A percentile compares a stretch with the other conserved stretches of the same genome.
These are phyloP conservation scores for Lasioglossum baleicum DNA, from an alignment of 1,140 invertebrate species.

Conservation along the genomic window DNA sequence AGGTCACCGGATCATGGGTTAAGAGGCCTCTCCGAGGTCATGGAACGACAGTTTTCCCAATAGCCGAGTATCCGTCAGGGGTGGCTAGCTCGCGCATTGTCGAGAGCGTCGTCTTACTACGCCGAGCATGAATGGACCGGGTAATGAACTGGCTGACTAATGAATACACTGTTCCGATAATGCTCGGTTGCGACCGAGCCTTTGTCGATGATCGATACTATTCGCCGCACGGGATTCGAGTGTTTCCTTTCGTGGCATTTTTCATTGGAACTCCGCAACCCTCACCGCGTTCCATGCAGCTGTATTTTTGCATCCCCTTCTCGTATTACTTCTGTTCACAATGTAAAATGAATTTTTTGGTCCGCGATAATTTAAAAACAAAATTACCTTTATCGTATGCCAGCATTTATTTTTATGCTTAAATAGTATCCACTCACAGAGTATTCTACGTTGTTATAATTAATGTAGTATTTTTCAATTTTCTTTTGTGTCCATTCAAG, in stretches of 20 bases:
- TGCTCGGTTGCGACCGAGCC: conserved; percentile 1
- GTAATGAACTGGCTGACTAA: conserved; percentile 21
- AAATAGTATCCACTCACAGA: too few relatives aligned
- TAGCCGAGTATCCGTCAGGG: conserved; percentile 24
- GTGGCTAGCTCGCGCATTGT: conserved; percentile 24
- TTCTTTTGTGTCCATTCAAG: too few relatives aligned
- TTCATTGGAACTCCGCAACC: background rate
- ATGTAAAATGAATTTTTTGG: too few relatives aligned
- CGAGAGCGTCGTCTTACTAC: conserved; percentile 30
- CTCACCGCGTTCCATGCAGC: too few relatives aligned
- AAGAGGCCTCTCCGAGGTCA: conserved; percentile 31
- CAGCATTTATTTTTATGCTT: too few relatives aligned
- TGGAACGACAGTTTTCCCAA: conserved; percentile 39
- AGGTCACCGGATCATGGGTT: conserved; percentile 44
- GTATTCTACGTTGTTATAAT: too few relatives aligned
- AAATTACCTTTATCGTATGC: too few relatives aligned
- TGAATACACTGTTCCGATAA: background rate
- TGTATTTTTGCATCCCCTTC: too few relatives aligned
- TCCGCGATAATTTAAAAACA: too few relatives aligned
- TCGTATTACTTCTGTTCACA: too few relatives aligned
- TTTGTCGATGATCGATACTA: background rate
- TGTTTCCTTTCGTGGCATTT: background rate
- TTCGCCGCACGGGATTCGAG: background rate
- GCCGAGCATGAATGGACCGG: conserved; percentile 46
- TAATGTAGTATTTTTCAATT: too few relatives aligned